Conservation (phyloP, 2,888 invertebrate genomes). For the Brachyptera putata region DNA sequence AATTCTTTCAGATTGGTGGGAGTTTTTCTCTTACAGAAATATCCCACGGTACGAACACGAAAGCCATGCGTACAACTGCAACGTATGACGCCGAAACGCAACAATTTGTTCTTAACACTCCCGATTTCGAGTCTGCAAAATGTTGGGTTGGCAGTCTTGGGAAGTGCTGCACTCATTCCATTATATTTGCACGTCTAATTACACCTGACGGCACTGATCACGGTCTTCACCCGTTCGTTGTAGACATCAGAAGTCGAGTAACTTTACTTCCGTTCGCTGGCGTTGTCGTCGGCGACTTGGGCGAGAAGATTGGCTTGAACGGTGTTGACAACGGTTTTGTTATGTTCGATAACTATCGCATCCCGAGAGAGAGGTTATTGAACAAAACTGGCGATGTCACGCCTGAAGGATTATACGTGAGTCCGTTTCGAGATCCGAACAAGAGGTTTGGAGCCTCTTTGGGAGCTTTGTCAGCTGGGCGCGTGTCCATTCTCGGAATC, state of each 20-base stretch:
- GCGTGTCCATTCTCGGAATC: conserved; percentile 65
- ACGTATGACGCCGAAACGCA: conserved; percentile 68
- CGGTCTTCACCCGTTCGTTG: conserved; percentile 53
- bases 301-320: conserved; percentile 53
- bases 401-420: conserved; percentile 80
- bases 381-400: conserved; percentile 88
- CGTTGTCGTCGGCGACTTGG: conserved; percentile 54
- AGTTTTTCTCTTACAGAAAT: conserved; percentile 87
- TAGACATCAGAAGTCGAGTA: conserved; percentile 46
- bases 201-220: conserved; percentile 48
- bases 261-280: conserved; percentile 46
- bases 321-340: conserved; percentile 54
- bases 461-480: conserved; percentile 81
- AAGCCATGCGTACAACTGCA: conserved; percentile 80
- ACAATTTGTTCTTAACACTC: conserved; percentile 68
- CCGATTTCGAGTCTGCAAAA: conserved; percentile 74
- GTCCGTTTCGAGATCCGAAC: conserved; percentile 84
- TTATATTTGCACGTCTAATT: conserved; percentile 53
- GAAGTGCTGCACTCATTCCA: conserved; percentile 51
- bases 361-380: conserved; percentile 78
- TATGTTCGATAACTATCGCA: conserved; percentile 75
- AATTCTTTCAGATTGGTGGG: conserved; percentile 59
- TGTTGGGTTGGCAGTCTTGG: conserved; percentile 82
- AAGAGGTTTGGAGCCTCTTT: conserved; percentile 79
- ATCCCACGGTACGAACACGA: conserved; percentile 86